phyloP scores from a whole-genome alignment of 2,888 invertebrate species.

The Acronicta leporina region DNA sequence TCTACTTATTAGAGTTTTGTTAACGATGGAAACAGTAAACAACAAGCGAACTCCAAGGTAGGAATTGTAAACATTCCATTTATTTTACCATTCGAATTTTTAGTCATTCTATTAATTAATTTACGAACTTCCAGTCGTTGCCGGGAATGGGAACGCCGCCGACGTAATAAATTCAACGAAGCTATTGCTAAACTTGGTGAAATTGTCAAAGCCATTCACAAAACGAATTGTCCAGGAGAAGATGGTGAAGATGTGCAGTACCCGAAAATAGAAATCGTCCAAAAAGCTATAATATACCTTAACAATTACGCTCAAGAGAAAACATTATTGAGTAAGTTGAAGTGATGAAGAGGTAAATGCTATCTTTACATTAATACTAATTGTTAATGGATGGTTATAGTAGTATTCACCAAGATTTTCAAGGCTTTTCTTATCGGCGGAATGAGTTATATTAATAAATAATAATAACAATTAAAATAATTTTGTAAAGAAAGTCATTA shows the following conservation, averaged over 20 bases:
- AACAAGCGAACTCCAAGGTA: conserved; percentile 76
- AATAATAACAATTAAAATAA: no score
- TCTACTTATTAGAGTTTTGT: not conserved
- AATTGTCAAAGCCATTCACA: conserved; percentile 73
- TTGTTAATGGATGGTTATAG: not conserved
- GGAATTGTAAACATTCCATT: conserved; percentile 9
- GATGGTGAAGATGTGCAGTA: conserved; percentile 75
- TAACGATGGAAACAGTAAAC: conserved; percentile 64
- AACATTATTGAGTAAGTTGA: conserved; percentile 80
- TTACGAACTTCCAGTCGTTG: conserved; percentile 84
- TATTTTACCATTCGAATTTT: not conserved
- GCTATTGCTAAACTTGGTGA: conserved; percentile 80
- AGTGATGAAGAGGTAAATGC: conserved; percentile 32
- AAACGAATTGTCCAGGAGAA: conserved; percentile 64
- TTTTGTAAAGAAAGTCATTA: no score
- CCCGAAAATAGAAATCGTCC: conserved; percentile 83
- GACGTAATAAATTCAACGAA: conserved; percentile 91
- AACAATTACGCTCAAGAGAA: conserved; percentile 75
- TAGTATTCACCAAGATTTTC: not conserved
- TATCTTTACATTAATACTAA: not conserved
- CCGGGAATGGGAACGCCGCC: conserved; percentile 92
- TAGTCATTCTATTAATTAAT: no score
- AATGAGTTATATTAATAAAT: no score
- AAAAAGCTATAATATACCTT: conserved; percentile 80
- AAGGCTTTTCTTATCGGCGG: no score